Conservation (phyloP, 1,140 invertebrate genomes). For the Apis cerana region DNA sequence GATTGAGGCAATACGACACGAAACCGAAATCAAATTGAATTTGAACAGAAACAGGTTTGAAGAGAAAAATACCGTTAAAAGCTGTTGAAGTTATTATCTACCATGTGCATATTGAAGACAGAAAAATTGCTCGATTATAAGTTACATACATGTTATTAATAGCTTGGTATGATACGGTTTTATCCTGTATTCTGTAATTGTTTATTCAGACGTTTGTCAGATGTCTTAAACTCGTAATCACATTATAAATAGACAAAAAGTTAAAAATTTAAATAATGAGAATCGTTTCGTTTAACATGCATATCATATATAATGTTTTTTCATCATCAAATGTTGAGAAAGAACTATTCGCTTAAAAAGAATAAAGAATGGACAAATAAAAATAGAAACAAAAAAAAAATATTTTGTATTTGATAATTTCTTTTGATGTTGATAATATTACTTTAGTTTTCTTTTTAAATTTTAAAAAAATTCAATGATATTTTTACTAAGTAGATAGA, state of each 20-base stretch:
- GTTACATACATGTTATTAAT: slow-evolving; percentile 47
- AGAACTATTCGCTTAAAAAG: not conserved
- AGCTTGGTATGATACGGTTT: slow-evolving; percentile 42
- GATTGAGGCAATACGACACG: too few relatives aligned
- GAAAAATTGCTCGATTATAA: slow-evolving; percentile 14
- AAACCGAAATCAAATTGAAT: not conserved
- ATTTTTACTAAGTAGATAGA: not conserved
- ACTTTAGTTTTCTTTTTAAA: too few relatives aligned
- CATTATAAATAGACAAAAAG: not conserved
- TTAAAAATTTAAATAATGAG: not conserved
- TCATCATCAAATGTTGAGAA: not conserved
- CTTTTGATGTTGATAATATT: too few relatives aligned
- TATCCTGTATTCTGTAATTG: not conserved
- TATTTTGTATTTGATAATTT: too few relatives aligned
- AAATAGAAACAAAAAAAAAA: not conserved
- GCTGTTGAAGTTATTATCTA: slow-evolving; percentile 17
- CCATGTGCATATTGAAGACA: not conserved
- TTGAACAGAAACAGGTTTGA: not conserved
- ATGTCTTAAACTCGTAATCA: not conserved
- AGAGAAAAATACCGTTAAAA: not conserved
- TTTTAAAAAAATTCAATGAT: too few relatives aligned
- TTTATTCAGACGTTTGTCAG: slow-evolving; percentile 12
- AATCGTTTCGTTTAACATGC: not conserved
- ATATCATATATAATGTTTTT: not conserved
- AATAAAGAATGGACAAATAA: not conserved